These are phyloP conservation scores for Gadus chalcogrammus DNA, from an alignment of 2,113 vertebrate species.

Conservation along the genomic window DNA sequence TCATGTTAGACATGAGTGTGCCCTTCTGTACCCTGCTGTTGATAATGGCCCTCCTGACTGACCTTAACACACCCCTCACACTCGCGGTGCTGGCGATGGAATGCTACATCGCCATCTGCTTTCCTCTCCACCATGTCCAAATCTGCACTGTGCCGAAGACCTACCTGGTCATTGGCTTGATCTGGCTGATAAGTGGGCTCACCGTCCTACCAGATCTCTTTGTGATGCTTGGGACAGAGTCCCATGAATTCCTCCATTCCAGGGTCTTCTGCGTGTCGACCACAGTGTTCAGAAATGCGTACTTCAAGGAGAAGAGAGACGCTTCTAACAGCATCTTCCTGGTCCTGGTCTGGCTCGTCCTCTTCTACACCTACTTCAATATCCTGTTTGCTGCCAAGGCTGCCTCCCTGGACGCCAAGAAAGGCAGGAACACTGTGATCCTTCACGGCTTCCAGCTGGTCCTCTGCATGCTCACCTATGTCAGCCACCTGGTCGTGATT, in stretches of 20 bases:
- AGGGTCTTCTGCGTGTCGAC: slow-evolving; percentile 31
- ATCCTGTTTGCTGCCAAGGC: slow-evolving; percentile 41
- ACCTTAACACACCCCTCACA: slow-evolving; percentile 59
- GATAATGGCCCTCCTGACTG: slow-evolving; percentile 31
- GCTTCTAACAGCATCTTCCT: slow-evolving; percentile 25
- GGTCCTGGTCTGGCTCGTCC: slow-evolving; percentile 39
- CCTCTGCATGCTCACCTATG: slow-evolving; percentile 49
- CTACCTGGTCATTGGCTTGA: slow-evolving; percentile 46
- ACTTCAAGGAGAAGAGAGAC: slow-evolving; percentile 35
- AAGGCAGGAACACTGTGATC: slow-evolving; percentile 39
- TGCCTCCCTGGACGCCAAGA: slow-evolving; percentile 22
- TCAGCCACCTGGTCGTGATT: neutral
- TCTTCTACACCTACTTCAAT: slow-evolving; percentile 48
- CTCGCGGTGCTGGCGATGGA: slow-evolving; percentile 57
- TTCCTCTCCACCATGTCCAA: slow-evolving; percentile 53
- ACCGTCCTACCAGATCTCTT: slow-evolving; percentile 56
- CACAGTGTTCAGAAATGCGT: slow-evolving; percentile 27
- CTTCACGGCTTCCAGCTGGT: slow-evolving; percentile 45
- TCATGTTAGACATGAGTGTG: slow-evolving; percentile 19
- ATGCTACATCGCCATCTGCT: slow-evolving; percentile 64
- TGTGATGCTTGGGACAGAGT: slow-evolving; percentile 48
- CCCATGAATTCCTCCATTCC: slow-evolving; percentile 45
- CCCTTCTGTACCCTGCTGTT: slow-evolving; percentile 54
- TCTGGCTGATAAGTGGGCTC: slow-evolving; percentile 41
- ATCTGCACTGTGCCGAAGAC: slow-evolving; percentile 60